A percentile compares a stretch with the other conserved stretches of the same genome.
phyloP scores from a whole-genome alignment of 1,140 invertebrate genomes.

The Microplitis mediator region DNA sequence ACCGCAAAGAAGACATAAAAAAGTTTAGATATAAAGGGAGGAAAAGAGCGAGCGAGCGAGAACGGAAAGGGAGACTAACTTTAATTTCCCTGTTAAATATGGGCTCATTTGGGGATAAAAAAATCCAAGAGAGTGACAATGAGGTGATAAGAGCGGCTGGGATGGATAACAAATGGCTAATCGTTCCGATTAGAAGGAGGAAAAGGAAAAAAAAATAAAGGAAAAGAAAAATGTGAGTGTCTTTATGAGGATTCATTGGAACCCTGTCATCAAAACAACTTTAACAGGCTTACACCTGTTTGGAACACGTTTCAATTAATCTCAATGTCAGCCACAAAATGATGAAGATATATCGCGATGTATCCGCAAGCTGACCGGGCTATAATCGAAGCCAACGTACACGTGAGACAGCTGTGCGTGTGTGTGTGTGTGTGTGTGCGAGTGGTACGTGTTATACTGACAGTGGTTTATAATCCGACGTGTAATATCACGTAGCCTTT shows the following conservation, averaged over 20 bases:
- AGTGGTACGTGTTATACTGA: slow-evolving; percentile 29
- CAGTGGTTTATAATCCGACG: slow-evolving; percentile 5
- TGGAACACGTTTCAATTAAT: slow-evolving; percentile 21
- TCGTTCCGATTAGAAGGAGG: too few relatives aligned
- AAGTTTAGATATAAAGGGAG: slow-evolving; percentile 40
- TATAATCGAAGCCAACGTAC: slow-evolving; percentile 11
- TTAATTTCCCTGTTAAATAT: not conserved
- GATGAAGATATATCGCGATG: slow-evolving; percentile 21
- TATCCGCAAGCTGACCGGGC: slow-evolving; percentile 22
- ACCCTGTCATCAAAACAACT: not conserved
- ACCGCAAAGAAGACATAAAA: not conserved
- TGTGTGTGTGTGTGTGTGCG: not conserved
- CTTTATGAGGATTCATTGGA: not conserved
- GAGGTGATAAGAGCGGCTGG: too few relatives aligned
- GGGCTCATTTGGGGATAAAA: not conserved
- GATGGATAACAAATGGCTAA: too few relatives aligned
- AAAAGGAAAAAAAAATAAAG: too few relatives aligned
- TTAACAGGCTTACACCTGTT: not conserved
- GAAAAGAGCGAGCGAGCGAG: slow-evolving; percentile 36
- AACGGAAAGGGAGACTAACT: not conserved
- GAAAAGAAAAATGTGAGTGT: too few relatives aligned
- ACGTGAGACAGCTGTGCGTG: too few relatives aligned
- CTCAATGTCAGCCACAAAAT: slow-evolving; percentile 19
- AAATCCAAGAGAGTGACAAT: too few relatives aligned
- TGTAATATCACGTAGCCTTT: slow-evolving; percentile 3